Percentiles rank a stretch among this genome's conserved stretches.
Conservation (phyloP, 2,797 vertebrate genomes). For the Eulemur rubriventer region DNA sequence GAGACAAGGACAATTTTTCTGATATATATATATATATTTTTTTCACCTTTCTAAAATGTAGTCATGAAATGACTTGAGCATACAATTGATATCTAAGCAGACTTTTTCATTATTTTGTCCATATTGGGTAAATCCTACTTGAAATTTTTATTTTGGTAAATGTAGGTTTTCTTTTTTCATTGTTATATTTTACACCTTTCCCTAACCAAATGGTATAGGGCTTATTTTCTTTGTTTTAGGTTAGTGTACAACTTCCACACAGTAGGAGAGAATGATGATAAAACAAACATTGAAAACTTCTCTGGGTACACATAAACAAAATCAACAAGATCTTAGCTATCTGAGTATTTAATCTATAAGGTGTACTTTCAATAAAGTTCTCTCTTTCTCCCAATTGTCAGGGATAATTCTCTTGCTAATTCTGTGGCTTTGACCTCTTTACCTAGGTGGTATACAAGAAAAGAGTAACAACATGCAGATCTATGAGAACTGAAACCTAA, state of each 20-base stretch:
- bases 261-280: neutral
- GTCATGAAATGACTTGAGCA: neutral
- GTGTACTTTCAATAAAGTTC: neutral
- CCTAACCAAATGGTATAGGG: neutral
- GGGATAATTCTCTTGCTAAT: conserved; percentile 1
- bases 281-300: neutral
- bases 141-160: neutral
- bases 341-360: neutral
- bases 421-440: conserved; percentile 46
- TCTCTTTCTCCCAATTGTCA: neutral
- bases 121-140: neutral
- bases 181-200: neutral
- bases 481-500: conserved; percentile 19
- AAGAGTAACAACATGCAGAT: neutral
- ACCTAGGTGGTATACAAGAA: neutral
- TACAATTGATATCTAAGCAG: neutral
- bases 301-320: neutral
- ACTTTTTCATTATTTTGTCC: neutral
- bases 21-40: neutral
- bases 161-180: neutral
- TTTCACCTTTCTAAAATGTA: neutral
- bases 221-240: neutral
- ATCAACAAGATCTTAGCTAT: neutral
- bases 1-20: neutral
- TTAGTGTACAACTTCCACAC: neutral